Percentiles rank a stretch among this genome's conserved stretches.
Conservation (phyloP, 2,113 vertebrate species). For the Lichenostomus cassidix region DNA sequence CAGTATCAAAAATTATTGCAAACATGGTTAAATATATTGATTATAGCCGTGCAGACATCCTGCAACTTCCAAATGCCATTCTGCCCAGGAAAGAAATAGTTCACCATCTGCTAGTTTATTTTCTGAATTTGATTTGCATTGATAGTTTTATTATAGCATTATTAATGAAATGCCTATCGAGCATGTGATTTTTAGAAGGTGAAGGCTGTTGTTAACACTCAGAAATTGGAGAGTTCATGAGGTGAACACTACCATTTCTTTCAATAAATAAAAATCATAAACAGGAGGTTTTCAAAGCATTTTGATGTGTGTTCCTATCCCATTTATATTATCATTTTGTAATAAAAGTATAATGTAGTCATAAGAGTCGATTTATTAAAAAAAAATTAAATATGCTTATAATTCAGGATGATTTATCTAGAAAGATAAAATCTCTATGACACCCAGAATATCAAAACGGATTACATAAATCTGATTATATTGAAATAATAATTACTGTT, state of each 20-base stretch:
- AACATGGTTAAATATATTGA: slow-evolving; percentile 21
- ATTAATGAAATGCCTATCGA: slow-evolving; percentile 24
- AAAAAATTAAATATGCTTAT: background rate
- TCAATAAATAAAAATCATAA: background rate
- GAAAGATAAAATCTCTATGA: background rate
- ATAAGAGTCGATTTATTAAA: background rate
- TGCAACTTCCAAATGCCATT: background rate
- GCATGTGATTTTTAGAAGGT: slow-evolving; percentile 38
- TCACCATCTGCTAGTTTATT: slow-evolving; percentile 49
- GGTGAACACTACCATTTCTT: background rate
- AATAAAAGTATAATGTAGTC: background rate
- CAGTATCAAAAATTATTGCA: slow-evolving; percentile 24
- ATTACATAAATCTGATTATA: background rate
- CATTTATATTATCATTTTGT: background rate
- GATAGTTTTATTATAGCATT: slow-evolving; percentile 20
- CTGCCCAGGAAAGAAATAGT: background rate
- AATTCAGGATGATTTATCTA: background rate
- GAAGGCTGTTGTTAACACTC: slow-evolving; percentile 27
- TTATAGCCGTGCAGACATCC: slow-evolving; percentile 25
- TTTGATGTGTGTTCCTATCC: background rate
- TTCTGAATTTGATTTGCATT: slow-evolving; percentile 45
- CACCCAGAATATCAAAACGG: background rate
- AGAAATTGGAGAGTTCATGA: background rate
- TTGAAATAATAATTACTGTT: background rate
- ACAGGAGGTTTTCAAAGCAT: background rate